phyloP scores from a whole-genome alignment of 2,888 invertebrate species.

The Cacoxenus indagator region DNA sequence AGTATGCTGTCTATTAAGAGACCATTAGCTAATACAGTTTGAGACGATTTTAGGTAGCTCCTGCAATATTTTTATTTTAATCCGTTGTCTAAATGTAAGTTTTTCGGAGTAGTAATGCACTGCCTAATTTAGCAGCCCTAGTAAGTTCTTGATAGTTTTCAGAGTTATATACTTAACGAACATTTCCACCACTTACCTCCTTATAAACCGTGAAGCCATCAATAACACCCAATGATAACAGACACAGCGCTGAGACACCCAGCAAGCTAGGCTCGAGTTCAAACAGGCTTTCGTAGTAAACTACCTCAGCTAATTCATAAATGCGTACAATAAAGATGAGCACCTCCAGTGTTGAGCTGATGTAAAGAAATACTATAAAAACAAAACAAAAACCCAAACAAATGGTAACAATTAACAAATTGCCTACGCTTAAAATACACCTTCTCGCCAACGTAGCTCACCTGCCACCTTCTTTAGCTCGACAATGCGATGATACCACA shows the following conservation, averaged over 20 bases:
- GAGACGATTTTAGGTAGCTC: no score
- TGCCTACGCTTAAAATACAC: background rate
- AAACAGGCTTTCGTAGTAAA: slow-evolving; percentile 52
- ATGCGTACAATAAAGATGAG: slow-evolving; percentile 58
- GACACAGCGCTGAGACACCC: slow-evolving; percentile 41
- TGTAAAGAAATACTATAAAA: slow-evolving; percentile 60
- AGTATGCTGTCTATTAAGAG: no score
- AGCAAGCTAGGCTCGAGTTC: slow-evolving; percentile 63
- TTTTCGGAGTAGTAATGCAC: no score
- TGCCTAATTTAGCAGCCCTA: no score
- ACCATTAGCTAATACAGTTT: no score
- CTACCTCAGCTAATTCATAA: slow-evolving; percentile 63
- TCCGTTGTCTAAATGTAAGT: no score
- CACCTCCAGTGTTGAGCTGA: slow-evolving; percentile 51
- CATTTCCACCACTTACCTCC: slow-evolving; percentile 60
- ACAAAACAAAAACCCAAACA: background rate
- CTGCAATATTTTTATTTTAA: no score
- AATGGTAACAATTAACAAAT: slow-evolving; percentile 2
- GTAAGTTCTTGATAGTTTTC: no score
- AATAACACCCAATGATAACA: slow-evolving; percentile 49
- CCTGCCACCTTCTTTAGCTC: slow-evolving; percentile 66
- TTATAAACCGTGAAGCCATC: slow-evolving; percentile 68
- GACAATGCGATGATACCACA: slow-evolving; percentile 66
- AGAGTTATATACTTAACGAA: no score
- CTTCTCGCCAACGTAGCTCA: slow-evolving; percentile 39